Conservation (phyloP, 2,888 invertebrate species). For the Diadegma fenestrale region DNA sequence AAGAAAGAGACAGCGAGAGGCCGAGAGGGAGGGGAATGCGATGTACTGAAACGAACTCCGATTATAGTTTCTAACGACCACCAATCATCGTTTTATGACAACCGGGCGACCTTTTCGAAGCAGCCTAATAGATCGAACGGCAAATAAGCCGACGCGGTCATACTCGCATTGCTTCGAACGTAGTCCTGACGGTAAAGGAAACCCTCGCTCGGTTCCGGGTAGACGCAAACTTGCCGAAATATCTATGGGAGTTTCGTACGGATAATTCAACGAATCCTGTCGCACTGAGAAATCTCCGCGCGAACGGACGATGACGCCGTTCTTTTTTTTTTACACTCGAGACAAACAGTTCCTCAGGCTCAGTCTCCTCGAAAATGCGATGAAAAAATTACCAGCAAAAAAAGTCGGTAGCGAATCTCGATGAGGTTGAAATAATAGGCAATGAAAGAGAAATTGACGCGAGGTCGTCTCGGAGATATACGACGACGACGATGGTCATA, state of each 20-base stretch:
- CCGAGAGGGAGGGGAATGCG: background rate
- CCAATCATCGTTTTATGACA: constrained; percentile 73
- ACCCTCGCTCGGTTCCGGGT: constrained; percentile 18
- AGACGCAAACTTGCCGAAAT: background rate
- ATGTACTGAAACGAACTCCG: constrained; percentile 15
- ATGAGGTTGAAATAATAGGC: background rate
- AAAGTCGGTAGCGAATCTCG: background rate
- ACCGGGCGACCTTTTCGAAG: constrained; percentile 59
- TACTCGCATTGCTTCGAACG: constrained; percentile 2
- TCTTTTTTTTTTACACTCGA: background rate
- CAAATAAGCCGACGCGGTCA: constrained; percentile 12
- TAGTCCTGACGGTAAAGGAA: background rate
- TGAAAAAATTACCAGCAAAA: too few species aligned
- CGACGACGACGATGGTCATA: too few species aligned
- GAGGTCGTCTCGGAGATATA: too few species aligned
- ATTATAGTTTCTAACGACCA: constrained; percentile 66
- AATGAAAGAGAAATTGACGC: constrained; percentile 12
- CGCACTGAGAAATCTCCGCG: constrained; percentile 46
- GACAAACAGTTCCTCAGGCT: background rate
- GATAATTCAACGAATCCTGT: background rate
- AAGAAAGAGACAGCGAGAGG: constrained; percentile 11
- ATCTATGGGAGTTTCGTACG: too few species aligned
- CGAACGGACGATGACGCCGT: background rate
- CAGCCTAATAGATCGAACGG: constrained; percentile 2
- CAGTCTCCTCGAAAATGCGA: background rate